Conservation (phyloP, 2,888 invertebrate genomes). For the Oscheius sp. region DNA sequence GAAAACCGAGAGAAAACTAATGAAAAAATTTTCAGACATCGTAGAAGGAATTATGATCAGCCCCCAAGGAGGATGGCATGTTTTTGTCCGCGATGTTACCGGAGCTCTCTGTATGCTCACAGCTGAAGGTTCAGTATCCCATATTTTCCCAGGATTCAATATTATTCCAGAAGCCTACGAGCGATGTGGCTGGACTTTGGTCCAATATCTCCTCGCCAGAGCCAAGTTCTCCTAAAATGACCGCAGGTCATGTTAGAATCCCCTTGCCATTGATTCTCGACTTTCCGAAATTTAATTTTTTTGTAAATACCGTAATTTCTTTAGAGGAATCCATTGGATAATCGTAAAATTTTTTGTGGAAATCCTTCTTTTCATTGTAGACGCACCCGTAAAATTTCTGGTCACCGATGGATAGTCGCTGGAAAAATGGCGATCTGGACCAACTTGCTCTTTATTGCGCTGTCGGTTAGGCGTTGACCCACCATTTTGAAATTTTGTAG, state of each 20-base stretch:
- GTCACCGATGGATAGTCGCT: no score
- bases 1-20: constrained; percentile 1
- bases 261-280: no score
- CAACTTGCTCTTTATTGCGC: no score
- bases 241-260: no score
- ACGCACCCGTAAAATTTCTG: no score
- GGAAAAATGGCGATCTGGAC: no score
- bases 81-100: constrained; percentile 4
- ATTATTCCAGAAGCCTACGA: constrained; percentile 21
- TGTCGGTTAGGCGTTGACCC: no score
- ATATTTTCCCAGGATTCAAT: no score
- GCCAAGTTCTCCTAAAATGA: not conserved
- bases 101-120: not conserved
- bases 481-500: no score
- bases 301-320: not conserved
- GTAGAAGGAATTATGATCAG: constrained; percentile 12
- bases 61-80: not conserved
- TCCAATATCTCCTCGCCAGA: constrained; percentile 18
- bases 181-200: not conserved
- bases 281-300: no score
- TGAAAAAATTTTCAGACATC: not conserved
- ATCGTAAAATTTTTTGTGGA: not conserved
- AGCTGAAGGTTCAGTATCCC: constrained; percentile 1
- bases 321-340: not conserved
- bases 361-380: no score